Conservation (phyloP, 92 coral and sea anemone genomes). For the Phenganax stokvisi region DNA sequence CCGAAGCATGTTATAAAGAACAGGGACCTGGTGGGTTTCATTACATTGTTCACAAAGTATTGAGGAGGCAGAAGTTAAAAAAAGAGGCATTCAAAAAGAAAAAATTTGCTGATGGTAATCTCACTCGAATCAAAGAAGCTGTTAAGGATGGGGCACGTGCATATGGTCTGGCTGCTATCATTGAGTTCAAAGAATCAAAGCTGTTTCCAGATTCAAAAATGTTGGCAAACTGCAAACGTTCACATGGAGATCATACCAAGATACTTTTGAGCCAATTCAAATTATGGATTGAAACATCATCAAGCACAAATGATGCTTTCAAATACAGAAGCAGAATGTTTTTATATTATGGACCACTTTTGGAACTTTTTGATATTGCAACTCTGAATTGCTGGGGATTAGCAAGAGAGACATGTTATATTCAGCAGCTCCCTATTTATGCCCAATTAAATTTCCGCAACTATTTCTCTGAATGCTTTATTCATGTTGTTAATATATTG, state of each 20-base stretch:
- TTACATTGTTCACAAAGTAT: conserved; percentile 23
- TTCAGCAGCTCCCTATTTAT: conserved; percentile 42
- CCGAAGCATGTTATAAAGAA: conserved; percentile 40
- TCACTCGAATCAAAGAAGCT: conserved; percentile 37
- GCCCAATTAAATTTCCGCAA: conserved; percentile 49
- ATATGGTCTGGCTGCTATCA: conserved; percentile 45
- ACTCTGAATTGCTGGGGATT: conserved; percentile 29
- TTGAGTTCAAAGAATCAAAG: conserved; percentile 37
- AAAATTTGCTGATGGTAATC: conserved; percentile 44
- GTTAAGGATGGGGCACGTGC: conserved; percentile 34
- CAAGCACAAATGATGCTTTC: conserved; percentile 24
- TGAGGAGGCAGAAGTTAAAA: conserved; percentile 23
- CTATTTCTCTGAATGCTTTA: conserved; percentile 37
- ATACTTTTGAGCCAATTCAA: conserved; percentile 35
- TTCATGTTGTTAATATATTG: conserved; percentile 42
- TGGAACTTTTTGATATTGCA: conserved; percentile 26
- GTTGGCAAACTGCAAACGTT: conserved; percentile 3
- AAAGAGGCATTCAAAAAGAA: conserved; percentile 35
- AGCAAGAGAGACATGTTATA: conserved; percentile 43
- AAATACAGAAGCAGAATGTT: conserved; percentile 23
- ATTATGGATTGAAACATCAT: conserved; percentile 18
- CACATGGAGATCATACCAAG: conserved; percentile 38
- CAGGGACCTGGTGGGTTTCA: conserved; percentile 41
- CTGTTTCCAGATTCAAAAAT: conserved; percentile 29
- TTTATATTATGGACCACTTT: conserved; percentile 40